Evolutionary conservation across 2,888 invertebrate species (phyloP).

Genomic region (Dryadula phaetusa): DNA sequence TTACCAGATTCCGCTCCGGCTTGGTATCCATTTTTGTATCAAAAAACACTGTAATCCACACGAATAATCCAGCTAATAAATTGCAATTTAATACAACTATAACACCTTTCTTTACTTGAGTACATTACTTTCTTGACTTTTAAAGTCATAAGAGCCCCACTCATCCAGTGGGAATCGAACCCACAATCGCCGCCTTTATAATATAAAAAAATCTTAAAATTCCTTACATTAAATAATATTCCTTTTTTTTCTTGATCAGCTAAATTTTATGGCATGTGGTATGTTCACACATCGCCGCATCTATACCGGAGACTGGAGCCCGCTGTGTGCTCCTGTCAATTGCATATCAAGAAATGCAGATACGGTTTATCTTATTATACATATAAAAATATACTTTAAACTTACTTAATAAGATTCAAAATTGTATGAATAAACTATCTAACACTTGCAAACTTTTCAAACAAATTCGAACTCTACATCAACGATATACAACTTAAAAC

Average conservation of each 20-base stretch:
- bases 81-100: too few relatives aligned
- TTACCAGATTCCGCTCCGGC: too few relatives aligned
- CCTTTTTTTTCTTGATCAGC: slow-evolving; percentile 37
- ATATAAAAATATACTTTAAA: background rate
- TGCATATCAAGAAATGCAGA: slow-evolving; percentile 46
- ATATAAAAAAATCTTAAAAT: background rate
- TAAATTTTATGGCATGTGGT: slow-evolving; percentile 46
- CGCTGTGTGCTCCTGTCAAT: slow-evolving; percentile 60
- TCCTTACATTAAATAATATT: background rate
- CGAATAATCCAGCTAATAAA: too few relatives aligned
- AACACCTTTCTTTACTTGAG: too few relatives aligned
- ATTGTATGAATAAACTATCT: background rate
- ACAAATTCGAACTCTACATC: background rate
- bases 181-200: background rate
- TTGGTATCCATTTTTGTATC: too few relatives aligned
- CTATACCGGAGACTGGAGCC: slow-evolving; percentile 54
- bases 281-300: slow-evolving; percentile 63
- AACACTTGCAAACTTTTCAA: background rate
- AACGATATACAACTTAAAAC: background rate
- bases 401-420: background rate
- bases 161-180: too few relatives aligned
- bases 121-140: too few relatives aligned
- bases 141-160: too few relatives aligned
- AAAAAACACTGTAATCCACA: too few relatives aligned
- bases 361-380: slow-evolving; percentile 30